These are phyloP conservation scores for Chloroclystis v-ata DNA, from an alignment of 2,888 invertebrate genomes.

Conservation along the genomic window DNA sequence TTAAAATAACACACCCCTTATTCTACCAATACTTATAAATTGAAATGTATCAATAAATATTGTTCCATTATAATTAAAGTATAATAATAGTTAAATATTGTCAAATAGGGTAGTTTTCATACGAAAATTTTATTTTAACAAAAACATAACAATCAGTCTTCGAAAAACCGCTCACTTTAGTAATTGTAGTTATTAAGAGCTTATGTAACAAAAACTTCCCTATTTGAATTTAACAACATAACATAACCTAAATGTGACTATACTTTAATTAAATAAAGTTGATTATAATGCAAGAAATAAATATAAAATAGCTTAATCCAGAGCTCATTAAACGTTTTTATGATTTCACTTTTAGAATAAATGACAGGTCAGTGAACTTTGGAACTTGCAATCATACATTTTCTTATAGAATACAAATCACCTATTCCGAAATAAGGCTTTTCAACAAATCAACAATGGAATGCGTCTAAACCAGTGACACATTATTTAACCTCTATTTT, in stretches of 20 bases:
- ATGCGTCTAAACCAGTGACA: no score
- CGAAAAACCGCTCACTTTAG: no score
- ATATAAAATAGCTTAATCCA: no score
- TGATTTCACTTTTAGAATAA: no score
- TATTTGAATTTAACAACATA: conserved; percentile 12
- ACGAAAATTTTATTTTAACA: not conserved
- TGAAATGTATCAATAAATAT: conserved; percentile 20
- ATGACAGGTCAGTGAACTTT: no score
- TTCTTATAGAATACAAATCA: no score
- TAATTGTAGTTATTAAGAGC: no score
- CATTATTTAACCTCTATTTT: no score
- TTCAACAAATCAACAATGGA: no score
- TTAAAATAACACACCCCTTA: conserved; percentile 21
- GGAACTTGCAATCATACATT: no score
- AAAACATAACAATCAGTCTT: not conserved
- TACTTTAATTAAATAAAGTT: conserved; percentile 4
- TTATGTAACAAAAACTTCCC: conserved; percentile 4
- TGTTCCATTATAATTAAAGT: conserved; percentile 24
- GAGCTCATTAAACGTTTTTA: no score
- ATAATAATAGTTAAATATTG: conserved; percentile 7
- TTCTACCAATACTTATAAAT: conserved; percentile 23
- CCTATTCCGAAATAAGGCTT: no score
- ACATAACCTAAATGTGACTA: conserved; percentile 13
- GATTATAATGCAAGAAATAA: not conserved
- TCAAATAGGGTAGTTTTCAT: conserved; percentile 10